Evolutionary conservation across 2,113 vertebrate species (phyloP).

Genomic region (Emberiza fucata): DNA sequence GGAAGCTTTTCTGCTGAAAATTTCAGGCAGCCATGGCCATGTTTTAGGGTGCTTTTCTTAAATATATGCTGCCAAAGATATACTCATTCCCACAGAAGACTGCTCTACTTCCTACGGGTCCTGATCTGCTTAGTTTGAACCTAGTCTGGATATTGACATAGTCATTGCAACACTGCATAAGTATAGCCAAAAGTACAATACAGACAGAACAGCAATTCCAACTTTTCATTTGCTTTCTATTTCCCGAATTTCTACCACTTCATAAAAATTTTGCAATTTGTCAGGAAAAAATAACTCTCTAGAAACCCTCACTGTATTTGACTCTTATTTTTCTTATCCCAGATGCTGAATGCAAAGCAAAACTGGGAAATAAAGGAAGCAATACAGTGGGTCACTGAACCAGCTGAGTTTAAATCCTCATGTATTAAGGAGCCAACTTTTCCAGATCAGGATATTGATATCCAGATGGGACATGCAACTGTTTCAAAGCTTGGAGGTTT

Average conservation of each 20-base stretch:
- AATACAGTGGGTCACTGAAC: conserved; percentile 72
- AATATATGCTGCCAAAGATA: neutral
- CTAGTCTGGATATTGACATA: neutral
- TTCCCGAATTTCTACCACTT: neutral
- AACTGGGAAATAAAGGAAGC: conserved; percentile 80
- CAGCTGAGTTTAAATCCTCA: conserved; percentile 76
- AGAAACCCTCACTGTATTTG: neutral
- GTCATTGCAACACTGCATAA: neutral
- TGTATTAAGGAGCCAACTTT: conserved; percentile 84
- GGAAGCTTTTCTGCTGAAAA: neutral
- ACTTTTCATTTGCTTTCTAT: neutral
- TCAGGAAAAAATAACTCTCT: neutral
- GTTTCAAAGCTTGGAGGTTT: conserved; percentile 73
- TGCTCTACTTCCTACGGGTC: neutral
- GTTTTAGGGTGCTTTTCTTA: neutral
- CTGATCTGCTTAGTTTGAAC: neutral
- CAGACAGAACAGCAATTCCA: neutral
- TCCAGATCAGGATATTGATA: conserved; percentile 72
- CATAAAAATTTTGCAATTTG: neutral
- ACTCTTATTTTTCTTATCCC: neutral
- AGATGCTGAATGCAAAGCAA: conserved; percentile 87
- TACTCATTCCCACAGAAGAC: neutral
- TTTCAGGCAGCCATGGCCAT: neutral
- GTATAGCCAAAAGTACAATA: neutral
- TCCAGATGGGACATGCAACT: conserved; percentile 75